Base-by-base conservation (phyloP, 2,888 invertebrate species). In the Beris chalybata region DNA sequence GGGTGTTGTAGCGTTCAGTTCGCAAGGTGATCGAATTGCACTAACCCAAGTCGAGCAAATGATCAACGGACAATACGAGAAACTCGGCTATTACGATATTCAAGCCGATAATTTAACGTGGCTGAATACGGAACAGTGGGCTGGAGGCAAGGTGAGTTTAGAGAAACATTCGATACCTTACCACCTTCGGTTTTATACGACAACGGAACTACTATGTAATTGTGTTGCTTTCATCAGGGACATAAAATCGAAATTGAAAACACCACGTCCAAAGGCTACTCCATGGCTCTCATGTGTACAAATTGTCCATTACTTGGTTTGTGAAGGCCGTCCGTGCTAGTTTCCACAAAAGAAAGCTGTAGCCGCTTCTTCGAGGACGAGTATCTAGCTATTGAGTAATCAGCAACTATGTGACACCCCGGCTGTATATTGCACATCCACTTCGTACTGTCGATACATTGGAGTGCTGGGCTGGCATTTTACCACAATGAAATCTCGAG, bases 21-120 rank as follows among this genome's bases (percentile, higher is more conserved):
- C 97, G 7, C 93, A 94, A 83, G 99, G 99, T 73, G 99, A 99
- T 84, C 89, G 99, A 74, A 98, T 99, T 77, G 97, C 98, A 55
- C 85, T 96, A 82, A 99, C 98, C 31, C 96, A 97, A 83, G 95
- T 99, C 73, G 99, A 99, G 79, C 99, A 99, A 82, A 88, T 97
- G 83, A 88, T 91, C 70, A 92, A 95, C 82, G 97, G 97, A 71
- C 93, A 91, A 77, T 99, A 99, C 81, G 88, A 91, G 64, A 91
- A 93, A 76, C 85, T 98, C 64, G 99, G 97, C 13, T 97, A 94
- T 81, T 98, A 97, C 80, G 97, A 99, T 80, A 95, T 94, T 7
- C 94, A 94, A 76, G 90, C 91, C 56, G 95, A 97, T 81, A 95
- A 97, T 82, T 85, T 99, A 53, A 95, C 95, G 6, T 98, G 97